Evolutionary conservation across 1,140 invertebrate species (phyloP), one percentile per base, ranked within the genome.

Genomic region (Paracyclopina nana): DNA sequence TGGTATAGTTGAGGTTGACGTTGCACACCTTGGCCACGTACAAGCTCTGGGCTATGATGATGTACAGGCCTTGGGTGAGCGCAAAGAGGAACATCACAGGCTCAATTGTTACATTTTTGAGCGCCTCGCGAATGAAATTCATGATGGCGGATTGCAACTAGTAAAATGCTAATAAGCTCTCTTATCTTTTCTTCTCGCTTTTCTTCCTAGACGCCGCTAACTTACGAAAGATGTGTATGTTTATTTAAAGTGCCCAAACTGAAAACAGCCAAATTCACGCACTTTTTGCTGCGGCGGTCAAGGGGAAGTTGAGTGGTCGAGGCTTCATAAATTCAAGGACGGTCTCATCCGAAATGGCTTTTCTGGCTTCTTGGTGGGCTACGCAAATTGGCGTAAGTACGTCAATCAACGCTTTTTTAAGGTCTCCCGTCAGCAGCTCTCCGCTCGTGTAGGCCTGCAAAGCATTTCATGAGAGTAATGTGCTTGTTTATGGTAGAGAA

Each of bases 321-420:
- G 84, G 75, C 55, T 74, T 76, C 75, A 92, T 94, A 65, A 79
- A 97, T 56, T 76, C 62, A 58, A 77, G 73, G 24, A 96, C 68
- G 26, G 77, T 63, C 27, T 92, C 86, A 61, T 95, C 85, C 0
- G 85, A 92, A 28, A 97, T 72, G 53, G 73, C 67, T 43, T 77
- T 77, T 54, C 84, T 71, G 29, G 74, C 70, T 59, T 79, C 72
- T 70, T 95, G 85, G 69, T 96, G 88, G 45, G 75, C 70, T 24
- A 70, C 69, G 1, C 96, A 72, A 53, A 95, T 69, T 20, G 79
- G 77, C 56, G 80, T 77, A 8, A 79, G 63, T 54, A 73, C 64
- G 53, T 76, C 73, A 52, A 97, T 91, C 6, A 95, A 72, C 57
- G 85, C 73, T 61, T 87, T 85, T 64, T 98, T 98, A 26, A 98